Evolutionary conservation across 2,888 invertebrate species (phyloP), one percentile per base, ranked within the genome.

Genomic region (Sceliomorpha sp.): DNA sequence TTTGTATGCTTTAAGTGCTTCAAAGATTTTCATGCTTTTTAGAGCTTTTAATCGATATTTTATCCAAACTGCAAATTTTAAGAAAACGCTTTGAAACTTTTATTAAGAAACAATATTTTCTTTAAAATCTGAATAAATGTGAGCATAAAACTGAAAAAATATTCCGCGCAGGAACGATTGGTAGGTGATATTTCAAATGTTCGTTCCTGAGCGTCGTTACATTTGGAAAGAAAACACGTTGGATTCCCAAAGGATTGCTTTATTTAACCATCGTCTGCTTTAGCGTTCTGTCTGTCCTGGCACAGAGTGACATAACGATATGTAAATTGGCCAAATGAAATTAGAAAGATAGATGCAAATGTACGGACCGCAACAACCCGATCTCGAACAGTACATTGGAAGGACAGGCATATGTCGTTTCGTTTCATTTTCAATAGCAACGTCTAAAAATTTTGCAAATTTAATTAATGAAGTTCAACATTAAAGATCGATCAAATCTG

Each of bases 311-410:
- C 75, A 73, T 78, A 81, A 79, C 79, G 75, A 73, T 71, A 79
- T 81, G 81, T 75, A 81, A 77, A 81, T 81, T 80, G 78, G 74
- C 72, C 58, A 75, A 80, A 80, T 76, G 77, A 80, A 80, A 81
- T 81, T 80, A 80, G 81, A 81, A 80, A 81, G 79, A 81, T 80
- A 77, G 76, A 80, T 81, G 81, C 76, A 80, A 81, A 81, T 81
- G 77, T 74, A 70, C 62, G 69, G 62, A 70, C 70, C 72, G 66
- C 67, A 58, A 47, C 53, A 62, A 51, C 70, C 62, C 74, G 68
- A 73, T 71, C 70, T 72, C 64, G 50, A 55, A 62, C 69, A 56
- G 39, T 12, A 64, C 44, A 44, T 67, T 42, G 56, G 27, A 60
- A 68, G 51, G 59, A 58, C 40, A 51, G 13, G 48, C 39, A 56